Evolutionary conservation across 2,888 invertebrate genomes (phyloP).

Genomic region (Cephus rjabovi): DNA sequence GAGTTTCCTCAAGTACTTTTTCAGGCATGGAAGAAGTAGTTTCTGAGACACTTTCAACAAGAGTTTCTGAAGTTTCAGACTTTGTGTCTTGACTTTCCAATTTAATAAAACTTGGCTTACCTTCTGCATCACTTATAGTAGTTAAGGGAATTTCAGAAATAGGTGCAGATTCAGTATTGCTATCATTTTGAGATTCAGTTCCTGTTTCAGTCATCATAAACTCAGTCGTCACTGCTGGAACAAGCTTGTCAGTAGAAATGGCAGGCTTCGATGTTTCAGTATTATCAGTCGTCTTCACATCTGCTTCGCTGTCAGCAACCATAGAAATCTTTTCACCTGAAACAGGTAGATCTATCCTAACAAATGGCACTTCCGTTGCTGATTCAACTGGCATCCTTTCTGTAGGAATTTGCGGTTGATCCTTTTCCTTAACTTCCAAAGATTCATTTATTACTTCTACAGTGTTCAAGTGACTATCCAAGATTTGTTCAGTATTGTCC

Average conservation of each 20-base stretch:
- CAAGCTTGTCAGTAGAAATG: too few relatives aligned
- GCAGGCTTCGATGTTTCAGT: neutral
- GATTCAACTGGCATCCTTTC: neutral
- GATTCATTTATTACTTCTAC: neutral
- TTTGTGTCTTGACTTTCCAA: constrained; percentile 5
- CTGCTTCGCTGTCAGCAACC: neutral
- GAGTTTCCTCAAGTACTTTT: neutral
- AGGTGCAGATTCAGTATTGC: constrained; percentile 6
- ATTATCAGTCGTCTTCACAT: neutral
- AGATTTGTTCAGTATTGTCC: neutral
- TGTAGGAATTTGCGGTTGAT: neutral
- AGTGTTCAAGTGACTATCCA: neutral
- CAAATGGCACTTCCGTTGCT: constrained; percentile 1
- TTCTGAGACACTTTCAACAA: constrained; percentile 16
- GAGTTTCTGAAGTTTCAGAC: neutral
- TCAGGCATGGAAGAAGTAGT: constrained; percentile 11
- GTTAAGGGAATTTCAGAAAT: neutral
- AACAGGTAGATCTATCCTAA: neutral
- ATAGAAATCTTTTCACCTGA: neutral
- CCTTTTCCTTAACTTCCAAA: neutral
- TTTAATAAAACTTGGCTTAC: neutral
- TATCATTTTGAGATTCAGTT: constrained; percentile 2
- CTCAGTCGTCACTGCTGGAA: neutral
- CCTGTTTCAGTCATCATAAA: neutral
- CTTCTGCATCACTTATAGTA: neutral